Conservation (phyloP, 1,140 invertebrate genomes). For the Drosophila athabasca region DNA sequence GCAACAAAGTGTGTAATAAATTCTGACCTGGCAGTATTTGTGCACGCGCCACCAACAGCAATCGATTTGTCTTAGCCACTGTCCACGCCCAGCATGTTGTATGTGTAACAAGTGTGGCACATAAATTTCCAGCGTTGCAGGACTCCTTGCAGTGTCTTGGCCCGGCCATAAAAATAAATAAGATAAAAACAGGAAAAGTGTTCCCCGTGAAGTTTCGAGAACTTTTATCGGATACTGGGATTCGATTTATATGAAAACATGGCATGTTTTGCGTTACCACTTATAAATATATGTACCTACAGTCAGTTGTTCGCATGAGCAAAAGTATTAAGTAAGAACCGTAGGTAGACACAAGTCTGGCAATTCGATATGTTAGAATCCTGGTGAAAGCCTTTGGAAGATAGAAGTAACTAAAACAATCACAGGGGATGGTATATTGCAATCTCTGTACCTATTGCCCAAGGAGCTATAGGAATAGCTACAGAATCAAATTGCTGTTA, state of each 20-base stretch:
- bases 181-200: slow-evolving; percentile 11
- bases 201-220: too few relatives aligned
- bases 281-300: slow-evolving; percentile 43
- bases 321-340: slow-evolving; percentile 17
- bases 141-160: slow-evolving; percentile 22
- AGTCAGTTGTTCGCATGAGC: slow-evolving; percentile 40
- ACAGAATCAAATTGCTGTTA: too few relatives aligned
- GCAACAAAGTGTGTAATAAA: slow-evolving; percentile 62
- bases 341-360: background rate
- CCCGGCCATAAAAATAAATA: slow-evolving; percentile 54
- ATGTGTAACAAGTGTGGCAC: slow-evolving; percentile 73
- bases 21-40: slow-evolving; percentile 29
- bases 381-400: too few relatives aligned
- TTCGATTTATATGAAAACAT: slow-evolving; percentile 50
- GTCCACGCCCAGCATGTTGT: slow-evolving; percentile 64
- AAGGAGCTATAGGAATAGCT: too few relatives aligned
- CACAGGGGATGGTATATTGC: too few relatives aligned
- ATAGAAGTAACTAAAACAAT: too few relatives aligned
- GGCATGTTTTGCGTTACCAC: slow-evolving; percentile 39
- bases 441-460: too few relatives aligned
- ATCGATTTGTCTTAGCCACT: slow-evolving; percentile 71
- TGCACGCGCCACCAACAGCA: slow-evolving; percentile 36
- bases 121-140: slow-evolving; percentile 59
- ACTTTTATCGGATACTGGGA: slow-evolving; percentile 18
- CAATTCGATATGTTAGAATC: background rate